Conservation (phyloP, 2,113 vertebrate species). For the Channa argus region DNA sequence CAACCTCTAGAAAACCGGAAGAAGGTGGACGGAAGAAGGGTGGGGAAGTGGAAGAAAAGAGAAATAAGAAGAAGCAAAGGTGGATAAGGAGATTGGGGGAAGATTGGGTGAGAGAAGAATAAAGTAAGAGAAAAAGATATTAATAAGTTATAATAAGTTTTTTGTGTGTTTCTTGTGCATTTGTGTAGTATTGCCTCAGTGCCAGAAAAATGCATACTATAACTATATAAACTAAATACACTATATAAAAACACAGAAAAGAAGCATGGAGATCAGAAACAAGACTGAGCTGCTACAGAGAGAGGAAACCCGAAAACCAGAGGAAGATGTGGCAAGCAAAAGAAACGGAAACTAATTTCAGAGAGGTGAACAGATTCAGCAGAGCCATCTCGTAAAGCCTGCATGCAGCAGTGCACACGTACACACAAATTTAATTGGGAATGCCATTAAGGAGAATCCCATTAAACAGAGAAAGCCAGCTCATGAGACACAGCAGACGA, state of each 20-base stretch:
- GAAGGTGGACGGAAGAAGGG: neutral
- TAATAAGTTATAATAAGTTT: neutral
- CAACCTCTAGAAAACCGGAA: constrained; percentile 83
- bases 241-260: neutral
- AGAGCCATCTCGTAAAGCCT: constrained; percentile 4
- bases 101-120: neutral
- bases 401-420: neutral
- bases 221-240: neutral
- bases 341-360: constrained; percentile 7
- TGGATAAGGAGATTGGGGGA: neutral
- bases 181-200: neutral
- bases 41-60: neutral
- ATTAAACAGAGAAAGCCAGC: constrained; percentile 20
- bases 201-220: neutral
- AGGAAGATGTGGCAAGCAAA: neutral
- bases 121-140: neutral
- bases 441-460: constrained; percentile 28
- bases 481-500: constrained; percentile 5
- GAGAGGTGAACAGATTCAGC: constrained; percentile 1
- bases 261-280: neutral
- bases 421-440: constrained; percentile 29
- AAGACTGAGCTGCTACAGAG: neutral
- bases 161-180: neutral
- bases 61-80: too few species aligned
- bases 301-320: neutral